These are phyloP conservation scores for Darevskia nairensis DNA, from an alignment of 2,797 vertebrate species.

Conservation along the genomic window DNA sequence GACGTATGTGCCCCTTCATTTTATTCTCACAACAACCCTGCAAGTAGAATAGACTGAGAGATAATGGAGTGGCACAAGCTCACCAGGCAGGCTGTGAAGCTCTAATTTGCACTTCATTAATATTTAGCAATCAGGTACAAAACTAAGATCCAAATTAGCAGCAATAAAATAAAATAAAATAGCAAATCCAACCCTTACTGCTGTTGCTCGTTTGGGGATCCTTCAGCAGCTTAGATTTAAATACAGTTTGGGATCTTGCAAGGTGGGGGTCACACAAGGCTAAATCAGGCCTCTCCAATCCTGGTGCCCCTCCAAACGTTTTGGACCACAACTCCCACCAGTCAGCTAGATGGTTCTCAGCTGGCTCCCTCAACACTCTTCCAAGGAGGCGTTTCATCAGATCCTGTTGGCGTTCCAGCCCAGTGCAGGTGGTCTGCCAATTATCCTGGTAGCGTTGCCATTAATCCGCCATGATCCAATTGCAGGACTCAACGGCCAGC, in stretches of 20 bases:
- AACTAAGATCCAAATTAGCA: not conserved
- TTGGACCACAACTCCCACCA: not conserved
- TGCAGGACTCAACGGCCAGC: not conserved
- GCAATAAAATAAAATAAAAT: not conserved
- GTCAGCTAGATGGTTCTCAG: not conserved
- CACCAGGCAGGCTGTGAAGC: too few species aligned
- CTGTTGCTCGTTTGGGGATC: too few species aligned
- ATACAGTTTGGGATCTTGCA: not conserved
- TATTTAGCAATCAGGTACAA: not conserved
- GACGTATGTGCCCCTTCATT: not conserved
- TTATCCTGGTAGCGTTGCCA: not conserved
- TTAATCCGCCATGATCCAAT: not conserved
- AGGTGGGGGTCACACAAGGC: not conserved
- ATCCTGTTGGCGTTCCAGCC: not conserved
- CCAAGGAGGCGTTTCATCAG: not conserved
- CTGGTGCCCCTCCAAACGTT: too few species aligned
- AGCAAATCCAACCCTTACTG: not conserved
- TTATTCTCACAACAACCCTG: not conserved
- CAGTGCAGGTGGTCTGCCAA: not conserved
- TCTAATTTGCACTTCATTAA: not conserved
- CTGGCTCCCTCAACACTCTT: not conserved
- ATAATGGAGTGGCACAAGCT: not conserved
- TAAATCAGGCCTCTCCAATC: not conserved
- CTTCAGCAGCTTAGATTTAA: not conserved
- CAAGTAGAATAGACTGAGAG: not conserved